phyloP scores from a whole-genome alignment of 2,888 invertebrate genomes.

The Siphlonurus alternatus region DNA sequence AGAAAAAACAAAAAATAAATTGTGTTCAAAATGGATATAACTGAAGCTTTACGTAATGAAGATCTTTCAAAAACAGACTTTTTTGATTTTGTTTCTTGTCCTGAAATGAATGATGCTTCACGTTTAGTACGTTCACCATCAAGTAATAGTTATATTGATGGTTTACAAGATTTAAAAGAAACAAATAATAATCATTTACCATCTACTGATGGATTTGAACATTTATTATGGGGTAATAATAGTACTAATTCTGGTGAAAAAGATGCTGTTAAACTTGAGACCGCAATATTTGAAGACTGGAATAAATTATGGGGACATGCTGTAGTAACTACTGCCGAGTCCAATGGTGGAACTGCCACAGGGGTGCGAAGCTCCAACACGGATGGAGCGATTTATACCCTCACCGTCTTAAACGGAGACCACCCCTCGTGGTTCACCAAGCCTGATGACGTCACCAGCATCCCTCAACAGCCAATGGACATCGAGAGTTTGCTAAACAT shows the following conservation, averaged over 20 bases:
- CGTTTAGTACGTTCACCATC: background rate
- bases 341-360: slow-evolving; percentile 29
- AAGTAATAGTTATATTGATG: background rate
- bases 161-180: slow-evolving; percentile 31
- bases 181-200: slow-evolving; percentile 37
- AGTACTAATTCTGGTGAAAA: slow-evolving; percentile 33
- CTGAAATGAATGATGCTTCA: slow-evolving; percentile 22
- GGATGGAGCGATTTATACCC: slow-evolving; percentile 70
- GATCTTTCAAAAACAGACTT: slow-evolving; percentile 76
- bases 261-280: slow-evolving; percentile 51
- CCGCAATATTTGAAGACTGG: slow-evolving; percentile 64
- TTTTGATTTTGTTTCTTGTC: slow-evolving; percentile 75
- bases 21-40: slow-evolving; percentile 68
- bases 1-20: too few relatives aligned
- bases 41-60: slow-evolving; percentile 59
- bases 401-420: slow-evolving; percentile 70
- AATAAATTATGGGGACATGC: slow-evolving; percentile 48
- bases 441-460: slow-evolving; percentile 5
- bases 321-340: slow-evolving; percentile 50
- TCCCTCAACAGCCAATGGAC: slow-evolving; percentile 32
- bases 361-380: slow-evolving; percentile 31
- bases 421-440: slow-evolving; percentile 11
- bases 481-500: slow-evolving; percentile 65
- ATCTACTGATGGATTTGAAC: slow-evolving; percentile 32
- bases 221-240: background rate